Conservation (phyloP, 92 coral and sea anemone species). For the Siderastrea siderea region DNA sequence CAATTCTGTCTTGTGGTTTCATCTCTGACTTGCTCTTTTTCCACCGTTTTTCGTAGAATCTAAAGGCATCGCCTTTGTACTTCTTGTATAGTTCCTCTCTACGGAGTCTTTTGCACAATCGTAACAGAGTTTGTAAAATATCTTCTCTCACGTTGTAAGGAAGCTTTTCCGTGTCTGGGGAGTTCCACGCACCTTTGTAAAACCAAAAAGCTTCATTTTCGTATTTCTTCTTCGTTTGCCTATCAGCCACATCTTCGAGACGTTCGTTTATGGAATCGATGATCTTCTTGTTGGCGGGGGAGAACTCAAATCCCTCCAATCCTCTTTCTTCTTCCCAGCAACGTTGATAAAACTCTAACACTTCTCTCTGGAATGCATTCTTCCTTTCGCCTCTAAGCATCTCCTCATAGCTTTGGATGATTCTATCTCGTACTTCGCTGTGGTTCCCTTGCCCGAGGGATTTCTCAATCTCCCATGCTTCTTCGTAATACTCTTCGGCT, state of each 20-base stretch:
- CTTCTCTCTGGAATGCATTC: slow-evolving; percentile 10
- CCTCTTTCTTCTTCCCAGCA: slow-evolving; percentile 41
- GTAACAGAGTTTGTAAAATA: background rate
- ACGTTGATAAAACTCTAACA: slow-evolving; percentile 29
- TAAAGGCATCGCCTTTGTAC: background rate
- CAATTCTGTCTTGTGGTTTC: background rate
- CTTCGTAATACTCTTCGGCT: slow-evolving; percentile 55
- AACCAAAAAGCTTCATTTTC: slow-evolving; percentile 34
- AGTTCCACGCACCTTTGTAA: slow-evolving; percentile 47
- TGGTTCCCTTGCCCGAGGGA: slow-evolving; percentile 58
- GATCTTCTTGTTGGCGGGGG: slow-evolving; percentile 1
- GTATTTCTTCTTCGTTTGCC: slow-evolving; percentile 12
- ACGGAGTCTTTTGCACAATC: background rate
- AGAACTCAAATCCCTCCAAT: slow-evolving; percentile 20
- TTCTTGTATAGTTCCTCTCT: background rate
- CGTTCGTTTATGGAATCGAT: slow-evolving; percentile 21
- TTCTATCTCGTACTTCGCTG: slow-evolving; percentile 56
- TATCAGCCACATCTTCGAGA: background rate
- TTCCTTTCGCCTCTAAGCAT: background rate
- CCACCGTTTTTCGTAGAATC: slow-evolving; percentile 15
- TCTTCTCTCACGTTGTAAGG: background rate
- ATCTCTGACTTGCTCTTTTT: background rate
- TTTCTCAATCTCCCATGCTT: slow-evolving; percentile 71
- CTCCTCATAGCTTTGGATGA: background rate
- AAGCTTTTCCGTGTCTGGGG: slow-evolving; percentile 8